These are phyloP conservation scores for Delphinapterus leucas DNA, from an alignment of 2,113 vertebrate genomes.

Conservation along the genomic window DNA sequence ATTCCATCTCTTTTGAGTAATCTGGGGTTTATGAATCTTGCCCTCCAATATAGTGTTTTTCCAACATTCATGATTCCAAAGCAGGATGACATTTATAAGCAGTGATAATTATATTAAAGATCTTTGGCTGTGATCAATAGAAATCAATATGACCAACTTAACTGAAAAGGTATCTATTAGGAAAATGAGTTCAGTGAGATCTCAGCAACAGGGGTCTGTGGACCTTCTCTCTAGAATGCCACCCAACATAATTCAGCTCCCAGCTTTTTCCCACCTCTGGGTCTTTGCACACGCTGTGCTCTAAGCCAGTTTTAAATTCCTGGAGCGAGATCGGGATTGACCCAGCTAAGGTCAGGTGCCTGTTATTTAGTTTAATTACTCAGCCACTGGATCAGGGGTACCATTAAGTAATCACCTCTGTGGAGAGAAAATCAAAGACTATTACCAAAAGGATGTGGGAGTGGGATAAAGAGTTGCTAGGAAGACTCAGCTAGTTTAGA, in stretches of 20 bases:
- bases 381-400: background rate
- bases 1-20: background rate
- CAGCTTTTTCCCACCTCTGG: background rate
- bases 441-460: background rate
- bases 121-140: background rate
- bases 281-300: background rate
- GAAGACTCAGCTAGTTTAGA: background rate
- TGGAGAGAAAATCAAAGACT: background rate
- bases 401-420: background rate
- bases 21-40: background rate
- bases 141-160: background rate
- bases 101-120: background rate
- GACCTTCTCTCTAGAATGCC: background rate
- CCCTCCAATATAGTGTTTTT: background rate
- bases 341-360: background rate
- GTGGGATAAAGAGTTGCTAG: background rate
- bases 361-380: constrained; percentile 1
- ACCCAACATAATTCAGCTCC: background rate
- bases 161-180: background rate
- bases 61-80: background rate
- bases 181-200: background rate
- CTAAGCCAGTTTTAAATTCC: background rate
- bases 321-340: background rate
- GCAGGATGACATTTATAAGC: background rate
- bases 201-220: background rate